Conservation (phyloP, 2,113 vertebrate genomes). For the Salvator merianae region DNA sequence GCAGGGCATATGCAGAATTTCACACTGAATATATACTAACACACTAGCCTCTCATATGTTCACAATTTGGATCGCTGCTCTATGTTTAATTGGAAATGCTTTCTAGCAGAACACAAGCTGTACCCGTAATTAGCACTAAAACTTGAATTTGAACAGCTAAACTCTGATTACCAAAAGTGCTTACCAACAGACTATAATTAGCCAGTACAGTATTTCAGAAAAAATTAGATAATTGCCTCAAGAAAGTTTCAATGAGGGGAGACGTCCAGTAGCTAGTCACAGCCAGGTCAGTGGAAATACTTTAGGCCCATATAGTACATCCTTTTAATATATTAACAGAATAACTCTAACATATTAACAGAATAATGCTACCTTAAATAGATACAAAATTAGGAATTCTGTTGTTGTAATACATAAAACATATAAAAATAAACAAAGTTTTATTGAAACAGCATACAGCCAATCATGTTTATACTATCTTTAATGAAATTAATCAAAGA, state of each 20-base stretch:
- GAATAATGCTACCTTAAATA: too few relatives aligned
- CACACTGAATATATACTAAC: not conserved
- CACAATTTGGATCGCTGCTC: not conserved
- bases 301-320: too few relatives aligned
- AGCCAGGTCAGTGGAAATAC: too few relatives aligned
- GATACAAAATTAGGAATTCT: too few relatives aligned
- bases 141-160: not conserved
- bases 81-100: not conserved
- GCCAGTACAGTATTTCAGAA: not conserved
- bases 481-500: constrained; percentile 40
- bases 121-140: constrained; percentile 2
- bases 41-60: not conserved
- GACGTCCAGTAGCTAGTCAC: too few relatives aligned
- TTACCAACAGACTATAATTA: not conserved
- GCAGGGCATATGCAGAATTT: not conserved
- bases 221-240: not conserved
- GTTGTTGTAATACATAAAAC: constrained; percentile 27
- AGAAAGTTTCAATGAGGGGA: too few relatives aligned
- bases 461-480: constrained; percentile 9
- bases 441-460: constrained; percentile 23
- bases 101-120: not conserved
- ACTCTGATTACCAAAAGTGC: not conserved
- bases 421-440: constrained; percentile 17
- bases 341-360: too few relatives aligned
- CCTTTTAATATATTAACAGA: too few relatives aligned